Base-by-base conservation (phyloP, 2,888 invertebrate genomes). In the Strigamia transsilvanica region DNA sequence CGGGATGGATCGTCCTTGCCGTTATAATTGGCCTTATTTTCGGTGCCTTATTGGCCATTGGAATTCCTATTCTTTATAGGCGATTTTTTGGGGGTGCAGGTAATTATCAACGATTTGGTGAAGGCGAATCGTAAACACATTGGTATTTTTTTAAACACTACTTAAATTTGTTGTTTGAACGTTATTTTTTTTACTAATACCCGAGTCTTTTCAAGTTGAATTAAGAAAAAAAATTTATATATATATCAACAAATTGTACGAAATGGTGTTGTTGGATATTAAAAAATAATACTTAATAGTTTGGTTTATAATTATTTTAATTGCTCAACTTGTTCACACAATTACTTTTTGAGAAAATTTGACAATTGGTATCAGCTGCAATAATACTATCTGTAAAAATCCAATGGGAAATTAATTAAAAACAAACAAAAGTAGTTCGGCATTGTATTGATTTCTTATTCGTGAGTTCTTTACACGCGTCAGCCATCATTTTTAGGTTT, bases 1-100 rank as follows among this genome's bases (percentile, higher is more conserved):
- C 21, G 10, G 18, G 61, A 12, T 61, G 61, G 61, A 18, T 18
- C 18, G 23, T 23, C 21, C 18, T 61, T 7, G 2, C 18, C 5
- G 61, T 61, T 18, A 61, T 61, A 10, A 61, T 61, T 12, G 61
- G 61, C 23, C 61, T 61, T 61, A 61, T 61, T 21, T 2, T 61
- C 18, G 61, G 61, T 61, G 61, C 61, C 61, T 61, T 61, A 61
- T 61, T 61, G 23, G 61, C 61, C 5, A 23, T 61, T 61, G 18
- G 13, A 18, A 61, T 61, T 21, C 61, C 61, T n/a, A 61, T 61
- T 61, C 23, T 61, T 10, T 61, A 23, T 18, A 61, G 7, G 9
- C 5, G 61, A 23, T 61, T 23, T 38, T 38, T 38, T 12, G 18
- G 18, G 23, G 61, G 61, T 18, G 21, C 18, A 21, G 61, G 61